Percentiles rank a stretch among this genome's conserved stretches.
Conservation (phyloP, 1,140 invertebrate genomes). For the Lepidostoma basale region DNA sequence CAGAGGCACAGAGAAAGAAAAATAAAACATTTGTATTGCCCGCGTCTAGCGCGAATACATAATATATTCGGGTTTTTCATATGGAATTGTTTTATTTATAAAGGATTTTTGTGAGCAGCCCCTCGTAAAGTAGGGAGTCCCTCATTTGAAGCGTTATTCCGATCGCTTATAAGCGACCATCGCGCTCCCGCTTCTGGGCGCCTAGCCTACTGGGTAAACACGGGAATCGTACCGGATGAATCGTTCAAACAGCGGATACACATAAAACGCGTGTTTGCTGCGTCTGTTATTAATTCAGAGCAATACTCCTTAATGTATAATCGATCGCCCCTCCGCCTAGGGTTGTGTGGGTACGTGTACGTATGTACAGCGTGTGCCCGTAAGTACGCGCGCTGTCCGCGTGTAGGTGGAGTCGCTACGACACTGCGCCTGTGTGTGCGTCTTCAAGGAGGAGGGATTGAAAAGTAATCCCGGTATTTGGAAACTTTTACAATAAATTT, state of each 20-base stretch:
- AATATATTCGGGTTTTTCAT: background rate
- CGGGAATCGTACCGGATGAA: constrained; percentile 21
- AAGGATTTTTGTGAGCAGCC: constrained; percentile 1
- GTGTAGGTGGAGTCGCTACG: background rate
- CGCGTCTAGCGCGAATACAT: too few species aligned
- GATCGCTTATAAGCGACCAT: constrained; percentile 13
- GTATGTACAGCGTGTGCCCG: background rate
- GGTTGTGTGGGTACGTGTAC: background rate
- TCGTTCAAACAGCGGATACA: constrained; percentile 31
- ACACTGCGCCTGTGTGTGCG: background rate
- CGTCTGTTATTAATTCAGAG: constrained; percentile 38
- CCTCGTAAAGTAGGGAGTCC: constrained; percentile 2
- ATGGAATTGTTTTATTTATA: constrained; percentile 20
- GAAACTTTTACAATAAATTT: constrained; percentile 38
- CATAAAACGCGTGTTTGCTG: constrained; percentile 34
- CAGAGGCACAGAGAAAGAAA: background rate
- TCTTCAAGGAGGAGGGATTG: constrained; percentile 14
- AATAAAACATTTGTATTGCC: too few species aligned
- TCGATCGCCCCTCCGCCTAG: constrained; percentile 30
- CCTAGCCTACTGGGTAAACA: constrained; percentile 6
- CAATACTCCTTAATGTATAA: constrained; percentile 36
- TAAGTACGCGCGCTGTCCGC: background rate
- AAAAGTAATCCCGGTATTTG: constrained; percentile 27
- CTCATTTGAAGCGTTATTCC: constrained; percentile 2
- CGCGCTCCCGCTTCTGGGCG: too few species aligned